Percentiles rank a stretch among this genome's conserved stretches.
Evolutionary conservation across 2,797 vertebrate genomes (phyloP).

Genomic region (Sebastes goodei): DNA sequence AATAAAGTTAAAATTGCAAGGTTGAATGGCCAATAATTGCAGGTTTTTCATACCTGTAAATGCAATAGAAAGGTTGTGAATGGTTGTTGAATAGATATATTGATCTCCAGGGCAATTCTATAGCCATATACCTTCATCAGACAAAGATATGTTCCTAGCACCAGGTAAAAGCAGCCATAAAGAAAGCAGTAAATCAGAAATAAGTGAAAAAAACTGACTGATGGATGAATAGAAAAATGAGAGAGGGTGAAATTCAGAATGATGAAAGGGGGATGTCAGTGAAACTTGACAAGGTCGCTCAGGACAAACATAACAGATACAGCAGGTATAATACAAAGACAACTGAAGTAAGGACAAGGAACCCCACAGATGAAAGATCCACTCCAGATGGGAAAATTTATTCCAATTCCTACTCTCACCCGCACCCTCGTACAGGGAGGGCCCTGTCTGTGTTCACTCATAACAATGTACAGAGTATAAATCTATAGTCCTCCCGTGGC

Average conservation of each 20-base stretch:
- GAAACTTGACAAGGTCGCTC: background rate
- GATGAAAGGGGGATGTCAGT: background rate
- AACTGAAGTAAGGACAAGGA: background rate
- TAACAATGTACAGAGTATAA: slow-evolving; percentile 52
- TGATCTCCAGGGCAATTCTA: slow-evolving; percentile 17
- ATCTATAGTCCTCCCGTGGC: slow-evolving; percentile 19
- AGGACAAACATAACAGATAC: background rate
- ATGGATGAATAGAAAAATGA: background rate
- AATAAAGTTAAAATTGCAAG: background rate
- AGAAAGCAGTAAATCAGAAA: slow-evolving; percentile 12
- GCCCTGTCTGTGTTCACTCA: slow-evolving; percentile 5
- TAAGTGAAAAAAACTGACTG: background rate
- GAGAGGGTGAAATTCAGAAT: background rate
- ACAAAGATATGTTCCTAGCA: background rate
- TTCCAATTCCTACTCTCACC: background rate
- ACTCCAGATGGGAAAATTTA: slow-evolving; percentile 1
- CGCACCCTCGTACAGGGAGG: background rate
- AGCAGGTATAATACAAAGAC: background rate
- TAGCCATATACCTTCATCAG: background rate
- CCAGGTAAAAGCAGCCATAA: background rate
- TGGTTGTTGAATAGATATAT: background rate
- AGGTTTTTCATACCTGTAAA: background rate
- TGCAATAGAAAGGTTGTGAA: background rate
- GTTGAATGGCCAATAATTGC: background rate
- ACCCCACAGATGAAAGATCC: background rate